Base-by-base conservation (phyloP, 2,797 vertebrate species). In the Clarias laeviceps region DNA sequence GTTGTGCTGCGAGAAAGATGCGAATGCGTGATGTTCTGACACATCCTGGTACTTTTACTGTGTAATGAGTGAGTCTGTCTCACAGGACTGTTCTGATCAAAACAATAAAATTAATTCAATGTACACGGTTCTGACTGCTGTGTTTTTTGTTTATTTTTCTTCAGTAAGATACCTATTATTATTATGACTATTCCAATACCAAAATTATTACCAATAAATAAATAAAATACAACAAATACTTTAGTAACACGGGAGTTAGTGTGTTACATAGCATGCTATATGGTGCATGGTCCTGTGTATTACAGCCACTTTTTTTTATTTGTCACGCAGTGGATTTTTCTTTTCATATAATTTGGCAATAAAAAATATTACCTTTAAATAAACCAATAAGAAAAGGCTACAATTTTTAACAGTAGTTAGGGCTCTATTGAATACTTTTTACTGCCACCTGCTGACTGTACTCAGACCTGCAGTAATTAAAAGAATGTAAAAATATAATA, bases 41-140 rank as follows among this genome's bases (percentile, higher is more conserved):
- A 85, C 65, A 66, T 87, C 84, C 87, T 92, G 90, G 86, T 85
- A 88, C 87, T 87, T 84, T 88, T 87, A 89, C 88, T 91, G 89
- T 89, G 81, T 83, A 82, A 82, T 82, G 82, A 91, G 89, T 18
- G 87, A 90, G 40, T 90, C 4, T 17, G 84, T 89, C 80, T 85
- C 82, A 87, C 89, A 89, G 87, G 87, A 86, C 82, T 91, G 89
- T 91, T 91, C 90, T 93, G 89, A 92, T 89, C 83, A 84, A 93
- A 88, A 91, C 89, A 94, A 89, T 93, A 95, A 95, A 91, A 83
- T 86, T 93, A 89, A 83, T 86, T 93, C 89, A 87, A 68, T 92
- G 92, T 90, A 91, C 78, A 76, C 73, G 69, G 84, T 79, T 17
- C 0, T 1, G 40, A 22, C 22, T 24, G n/a, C 6, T 9, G 69